Conservation (phyloP, 2,113 vertebrate species). For the Apodemus sylvaticus region DNA sequence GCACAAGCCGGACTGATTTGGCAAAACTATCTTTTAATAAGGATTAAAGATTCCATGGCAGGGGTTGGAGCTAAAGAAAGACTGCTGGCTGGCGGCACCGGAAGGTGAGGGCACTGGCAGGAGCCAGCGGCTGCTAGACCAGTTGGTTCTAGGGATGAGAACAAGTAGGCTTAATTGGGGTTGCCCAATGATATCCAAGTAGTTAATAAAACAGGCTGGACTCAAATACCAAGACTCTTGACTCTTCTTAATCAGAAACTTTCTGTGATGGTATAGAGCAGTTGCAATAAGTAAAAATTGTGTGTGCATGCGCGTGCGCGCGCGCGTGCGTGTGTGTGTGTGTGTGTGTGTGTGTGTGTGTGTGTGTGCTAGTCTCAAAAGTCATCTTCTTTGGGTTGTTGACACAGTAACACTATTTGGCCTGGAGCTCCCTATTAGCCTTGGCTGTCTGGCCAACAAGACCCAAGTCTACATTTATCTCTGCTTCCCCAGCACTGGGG, state of each 20-base stretch:
- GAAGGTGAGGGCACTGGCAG: neutral
- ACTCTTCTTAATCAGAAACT: neutral
- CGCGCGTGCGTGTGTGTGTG: neutral
- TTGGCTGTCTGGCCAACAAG: neutral
- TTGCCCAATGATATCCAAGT: constrained; percentile 6
- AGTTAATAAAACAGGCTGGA: neutral
- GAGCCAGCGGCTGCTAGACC: neutral
- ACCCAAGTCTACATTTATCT: neutral
- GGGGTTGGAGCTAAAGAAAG: neutral
- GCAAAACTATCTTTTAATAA: neutral
- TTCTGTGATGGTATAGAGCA: neutral
- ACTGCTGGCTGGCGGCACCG: neutral
- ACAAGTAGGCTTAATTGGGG: neutral
- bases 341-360: neutral
- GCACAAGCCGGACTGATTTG: neutral
- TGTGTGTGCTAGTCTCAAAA: neutral
- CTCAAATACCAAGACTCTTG: neutral
- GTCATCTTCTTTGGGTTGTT: neutral
- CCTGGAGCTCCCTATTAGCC: neutral
- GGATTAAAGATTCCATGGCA: constrained; percentile 23
- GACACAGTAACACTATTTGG: neutral
- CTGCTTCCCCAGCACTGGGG: neutral
- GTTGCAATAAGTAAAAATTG: neutral
- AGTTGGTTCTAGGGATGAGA: neutral
- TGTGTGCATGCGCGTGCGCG: neutral